Evolutionary conservation across 2,113 vertebrate genomes (phyloP), one percentile per base, ranked within the genome.

Genomic region (Pandion haliaetus): DNA sequence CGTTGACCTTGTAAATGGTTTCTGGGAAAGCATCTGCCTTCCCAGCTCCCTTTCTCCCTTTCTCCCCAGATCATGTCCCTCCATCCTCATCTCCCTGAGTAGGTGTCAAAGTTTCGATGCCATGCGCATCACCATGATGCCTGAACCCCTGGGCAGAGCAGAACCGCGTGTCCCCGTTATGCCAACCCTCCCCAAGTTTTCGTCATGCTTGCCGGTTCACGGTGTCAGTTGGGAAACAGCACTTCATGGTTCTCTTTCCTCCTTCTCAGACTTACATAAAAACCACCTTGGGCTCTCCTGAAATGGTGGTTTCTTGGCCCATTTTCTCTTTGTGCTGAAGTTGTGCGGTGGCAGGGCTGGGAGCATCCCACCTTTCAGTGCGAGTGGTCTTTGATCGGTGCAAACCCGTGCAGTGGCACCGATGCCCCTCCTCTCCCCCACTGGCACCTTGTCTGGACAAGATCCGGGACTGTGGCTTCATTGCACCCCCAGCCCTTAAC

Each of bases 1-100:
- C 9, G 0, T 55, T 92, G 91, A 96, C 95, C 94, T 95, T 96
- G 94, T 88, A 73, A 92, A 83, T 50, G 66, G 50, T 95, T 88
- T 90, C 86, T 90, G 67, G 62, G 47, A 82, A 82, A 87, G 66
- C 67, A 24, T 38, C 36, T 0, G 2, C 71, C 67, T 91, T 69
- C 71, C 78, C 67, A 54, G 63, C 82, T 89, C 70, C 62, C 86
- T 94, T 45, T 85, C 17, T n/a, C 16, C 72, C 71, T 70, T 71
- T 85, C 50, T 57, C 73, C 9, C 71, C 23, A 0, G 1, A 9
- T 65, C 84, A 9, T 62, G 54, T 91, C 82, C 50, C 62, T 92
- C 80, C 4, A 2, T 57, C 85, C 90, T 76, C 34, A 3, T 49
- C 63, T 86, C 55, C 59, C 58, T 44, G 26, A 45, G 59, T 17